Base-by-base conservation (phyloP, 2,888 invertebrate genomes). In the Lamellibrachia satsuma region DNA sequence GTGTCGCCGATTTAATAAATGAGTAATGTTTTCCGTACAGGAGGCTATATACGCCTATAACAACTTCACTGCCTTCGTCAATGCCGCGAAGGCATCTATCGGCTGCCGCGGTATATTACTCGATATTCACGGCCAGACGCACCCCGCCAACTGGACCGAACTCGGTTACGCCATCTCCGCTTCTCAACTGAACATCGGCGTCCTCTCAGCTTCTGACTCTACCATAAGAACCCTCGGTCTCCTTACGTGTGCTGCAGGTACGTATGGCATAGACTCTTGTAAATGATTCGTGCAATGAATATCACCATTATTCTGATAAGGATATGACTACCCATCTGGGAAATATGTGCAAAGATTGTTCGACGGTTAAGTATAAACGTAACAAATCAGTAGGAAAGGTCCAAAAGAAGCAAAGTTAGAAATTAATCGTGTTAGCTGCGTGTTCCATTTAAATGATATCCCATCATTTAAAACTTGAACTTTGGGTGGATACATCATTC, bases 41-140 rank as follows among this genome's bases (percentile, higher is more conserved):
- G 92, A 92, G 39, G 93, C 93, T 4, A 93, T 90, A 51, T n/a
- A 55, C n/a, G 94, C 94, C 11, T 94, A 93, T 93, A 51, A 93
- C 11, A 93, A 93, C 7, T 94, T 93, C 91, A 94, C 94, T 52
- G 52, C 75, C 27, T 94, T 93, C 92, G 94, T 94, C 75, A 90
- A 93, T n/a, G 11, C 27, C 15, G 94, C 94, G 51, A 93, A 94
- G 90, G 52, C 51, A 1, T 15, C 57, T 7, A 92, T 94, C 11
- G 90, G 52, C 3, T 93, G 92, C n/a, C 55, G 90, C 4, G 94
- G 93, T 39, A 91, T 94, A n/a, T 93, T 93, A 57, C 90, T 94
- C 51, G 94, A 94, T 90, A 93, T 94, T 51, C 94, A 94, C 92
- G 94, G 94, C 3, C 94, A 94, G 11, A 52, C 90, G n/a, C 94